Conservation (phyloP, 92 coral and sea anemone species). For the Epizoanthus stellaris region DNA sequence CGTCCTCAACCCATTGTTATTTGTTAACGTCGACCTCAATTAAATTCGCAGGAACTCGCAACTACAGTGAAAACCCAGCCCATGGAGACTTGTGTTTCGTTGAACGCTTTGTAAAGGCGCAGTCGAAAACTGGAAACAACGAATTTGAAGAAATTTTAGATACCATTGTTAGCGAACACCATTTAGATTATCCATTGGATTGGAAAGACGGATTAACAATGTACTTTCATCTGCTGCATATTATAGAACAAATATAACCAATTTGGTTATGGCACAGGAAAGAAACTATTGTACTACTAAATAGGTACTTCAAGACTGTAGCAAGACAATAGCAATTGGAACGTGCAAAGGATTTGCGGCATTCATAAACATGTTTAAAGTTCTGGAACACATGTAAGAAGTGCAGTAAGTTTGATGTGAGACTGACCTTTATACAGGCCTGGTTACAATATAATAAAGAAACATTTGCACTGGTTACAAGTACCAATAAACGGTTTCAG, state of each 20-base stretch:
- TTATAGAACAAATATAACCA: not conserved
- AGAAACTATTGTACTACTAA: slow-evolving; percentile 14
- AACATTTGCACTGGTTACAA: no score
- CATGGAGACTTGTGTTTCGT: slow-evolving; percentile 12
- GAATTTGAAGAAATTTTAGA: slow-evolving; percentile 10
- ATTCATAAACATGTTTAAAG: no score
- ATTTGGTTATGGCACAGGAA: slow-evolving; percentile 12
- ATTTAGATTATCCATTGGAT: not conserved
- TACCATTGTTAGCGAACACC: slow-evolving; percentile 2
- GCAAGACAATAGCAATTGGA: no score
- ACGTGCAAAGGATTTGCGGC: no score
- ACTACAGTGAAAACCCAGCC: slow-evolving; percentile 16
- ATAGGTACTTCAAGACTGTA: no score
- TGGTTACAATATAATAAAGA: no score
- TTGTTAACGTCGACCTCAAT: not conserved
- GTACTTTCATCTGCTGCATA: slow-evolving; percentile 17
- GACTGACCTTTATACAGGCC: no score
- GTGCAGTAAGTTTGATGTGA: no score
- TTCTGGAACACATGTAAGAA: no score
- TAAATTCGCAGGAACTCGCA: slow-evolving; percentile 4
- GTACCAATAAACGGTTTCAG: no score
- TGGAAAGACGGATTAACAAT: slow-evolving; percentile 12
- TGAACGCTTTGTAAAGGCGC: slow-evolving; percentile 5
- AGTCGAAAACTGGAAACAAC: slow-evolving; percentile 31
- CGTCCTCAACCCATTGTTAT: not conserved